Evolutionary conservation across 2,113 vertebrate genomes (phyloP), one percentile per base, ranked within the genome.

Genomic region (Macrotis lagotis): DNA sequence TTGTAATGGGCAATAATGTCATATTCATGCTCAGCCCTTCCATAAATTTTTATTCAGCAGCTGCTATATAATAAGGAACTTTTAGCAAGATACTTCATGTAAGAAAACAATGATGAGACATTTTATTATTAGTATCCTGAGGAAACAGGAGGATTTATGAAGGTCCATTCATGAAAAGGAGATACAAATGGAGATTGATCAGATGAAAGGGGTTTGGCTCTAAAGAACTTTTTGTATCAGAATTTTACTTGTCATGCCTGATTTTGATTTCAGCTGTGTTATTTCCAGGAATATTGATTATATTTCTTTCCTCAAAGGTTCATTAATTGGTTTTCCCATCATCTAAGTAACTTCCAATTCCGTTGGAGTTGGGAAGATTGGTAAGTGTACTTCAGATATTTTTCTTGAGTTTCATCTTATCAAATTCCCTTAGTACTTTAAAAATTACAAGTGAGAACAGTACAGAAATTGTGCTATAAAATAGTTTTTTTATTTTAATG

Each of bases 351-450:
- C 98, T 99, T 99, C 94, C 99, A 99, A 94, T 99, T 99, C 96
- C 98, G 99, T 51, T 99, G 99, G 99, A 99, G 99, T 98, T 99
- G 99, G 99, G 99, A 99, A 95, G 99, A 99, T 96, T 99, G 99
- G 99, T 99, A 98, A 99, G 99, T 98, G 94, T 92, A 4, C 59
- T 66, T 66, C 31, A 37, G 4, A 37, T 1, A 37, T 12, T 66
- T 66, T 66, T 66, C 31, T 37, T 66, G 66, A 83, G 66, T 83
- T 44, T 83, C n/a, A 44, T 83, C 66, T 44, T 44, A 44, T 16
- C n/a, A 83, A 44, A 83, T 44, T 31, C 28, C 28, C 28, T 37
- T 66, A 66, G 55, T 37, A 66, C 11, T 66, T 83, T 83, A 83
- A 74, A 94, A n/a, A 53, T 74, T 50, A 11, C 92, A 90, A 52